phyloP scores from a whole-genome alignment of 2,888 invertebrate species.

The Aphodius sticticus region DNA sequence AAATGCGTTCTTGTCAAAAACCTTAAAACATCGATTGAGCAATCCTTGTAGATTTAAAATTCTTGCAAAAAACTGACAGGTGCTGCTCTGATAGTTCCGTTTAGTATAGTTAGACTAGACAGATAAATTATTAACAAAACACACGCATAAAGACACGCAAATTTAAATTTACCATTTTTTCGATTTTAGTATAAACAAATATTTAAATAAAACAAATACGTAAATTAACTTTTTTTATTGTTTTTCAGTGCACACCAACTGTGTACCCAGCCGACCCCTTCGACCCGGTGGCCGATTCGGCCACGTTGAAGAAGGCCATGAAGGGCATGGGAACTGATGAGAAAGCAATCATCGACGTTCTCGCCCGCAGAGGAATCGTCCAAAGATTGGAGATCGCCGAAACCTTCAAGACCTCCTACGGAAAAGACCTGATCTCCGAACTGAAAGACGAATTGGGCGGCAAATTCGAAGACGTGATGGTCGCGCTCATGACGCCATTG shows the following conservation, averaged over 20 bases:
- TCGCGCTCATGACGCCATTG: slow-evolving; percentile 90
- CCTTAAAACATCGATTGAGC: too few species aligned
- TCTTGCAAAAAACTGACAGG: too few species aligned
- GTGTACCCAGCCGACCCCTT: slow-evolving; percentile 88
- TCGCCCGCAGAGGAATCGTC: slow-evolving; percentile 87
- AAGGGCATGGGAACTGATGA: slow-evolving; percentile 94
- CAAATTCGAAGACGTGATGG: slow-evolving; percentile 86
- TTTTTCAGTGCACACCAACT: slow-evolving; percentile 81
- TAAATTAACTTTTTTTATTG: neutral
- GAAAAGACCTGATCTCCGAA: slow-evolving; percentile 82
- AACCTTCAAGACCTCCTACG: slow-evolving; percentile 91
- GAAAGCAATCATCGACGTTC: slow-evolving; percentile 87
- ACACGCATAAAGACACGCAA: too few species aligned
- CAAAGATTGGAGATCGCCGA: slow-evolving; percentile 91
- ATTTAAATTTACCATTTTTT: neutral
- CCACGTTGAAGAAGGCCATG: slow-evolving; percentile 87
- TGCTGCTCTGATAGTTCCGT: too few species aligned
- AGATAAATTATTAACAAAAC: too few species aligned
- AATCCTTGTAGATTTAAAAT: too few species aligned
- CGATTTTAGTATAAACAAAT: neutral
- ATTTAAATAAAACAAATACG: slow-evolving; percentile 10
- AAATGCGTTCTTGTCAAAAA: too few species aligned
- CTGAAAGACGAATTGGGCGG: slow-evolving; percentile 90
- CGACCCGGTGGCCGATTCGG: slow-evolving; percentile 85
- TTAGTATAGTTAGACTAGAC: too few species aligned